Base-by-base conservation (phyloP, 1,140 invertebrate genomes). In the Zaprionus camerounensis region DNA sequence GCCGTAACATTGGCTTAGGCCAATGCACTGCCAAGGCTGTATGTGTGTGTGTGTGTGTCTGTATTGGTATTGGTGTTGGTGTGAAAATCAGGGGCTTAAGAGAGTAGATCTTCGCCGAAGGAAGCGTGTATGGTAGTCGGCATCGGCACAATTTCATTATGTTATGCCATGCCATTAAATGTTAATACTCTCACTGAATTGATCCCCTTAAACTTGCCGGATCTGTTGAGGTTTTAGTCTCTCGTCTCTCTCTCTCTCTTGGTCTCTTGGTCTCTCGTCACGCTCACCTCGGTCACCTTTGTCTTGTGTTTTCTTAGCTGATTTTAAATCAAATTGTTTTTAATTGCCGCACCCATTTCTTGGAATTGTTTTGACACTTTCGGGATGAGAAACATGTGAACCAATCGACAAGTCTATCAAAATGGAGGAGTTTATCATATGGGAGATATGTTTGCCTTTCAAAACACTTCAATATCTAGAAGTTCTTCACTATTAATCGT, bases 1-100 rank as follows among this genome's bases (percentile, higher is more conserved):
- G 88, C 88, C 74, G 90, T 91, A 91, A 91, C 88, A 91, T 91
- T 91, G 88, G 88, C 82, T 91, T 91, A 91, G 76, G 49, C 66
- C 38, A 68, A 71, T 34, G 22, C 73, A 57, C 56, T 69, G 5
- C 31, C n/a, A 20, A 13, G n/a, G 51, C 20, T 28, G n/a, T 20
- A 6, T 36, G 22, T 58, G 15, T 34, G 15, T 61, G 13, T 74
- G 22, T 55, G 17, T 41, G 49, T n/a, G 12, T 9, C 34, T 62
- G 26, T 24, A 26, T 56, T 36, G 22, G 26, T 55, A 9, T 74
- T 17, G 44, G 26, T 56, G 51, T 24, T 15, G 15, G 51, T 65
- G 81, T 78, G 79, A 90, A 90, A 90, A 91, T 90, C 75, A 84
- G 72, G 76, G 86, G 71, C 79, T 90, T 82, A 85, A 56, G 53